Evolutionary conservation across 2,888 invertebrate genomes (phyloP), one percentile per base, ranked within the genome.

Genomic region (Dryococelus australis): DNA sequence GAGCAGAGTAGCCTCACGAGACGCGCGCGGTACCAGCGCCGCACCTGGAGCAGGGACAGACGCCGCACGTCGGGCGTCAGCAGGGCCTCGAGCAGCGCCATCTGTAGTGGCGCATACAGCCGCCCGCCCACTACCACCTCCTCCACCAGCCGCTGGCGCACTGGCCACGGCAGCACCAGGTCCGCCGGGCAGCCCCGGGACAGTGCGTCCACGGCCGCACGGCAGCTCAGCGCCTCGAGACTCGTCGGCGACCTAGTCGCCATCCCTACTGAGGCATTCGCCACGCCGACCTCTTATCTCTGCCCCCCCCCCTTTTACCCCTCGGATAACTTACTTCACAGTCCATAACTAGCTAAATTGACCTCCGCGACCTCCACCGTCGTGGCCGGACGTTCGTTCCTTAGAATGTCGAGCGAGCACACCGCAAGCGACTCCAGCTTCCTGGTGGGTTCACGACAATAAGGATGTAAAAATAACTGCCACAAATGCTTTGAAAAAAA

Each of bases 81-180:
- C 16, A 89, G 86, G 8, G 87, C 81, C 86, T 89, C 89, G 26
- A 89, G 86, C 16, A 89, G 86, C 53, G 47, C 51, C 35, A 89
- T 84, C 78, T 89, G 88, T 24, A 87, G 43, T 10, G 88, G 88
- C 81, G 88, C 88, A 87, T 89, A 88, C 51, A 89, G n/a, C 16
- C 89, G 88, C 20, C 89, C 89, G 27, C 87, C 85, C 26, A 81
- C 35, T 13, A 89, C 86, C 16, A 88, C 84, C 80, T 87, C 86
- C 28, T 89, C 88, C 16, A 89, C n/a, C 43, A 89, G 87, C 20
- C 86, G 53, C 86, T 89, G 89, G 16, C 89, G 87, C 20, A 89
- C 80, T 16, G 79, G 53, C 87, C 88, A 87, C 13, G 89, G 89
- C n/a, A 89, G 65, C 20, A 47, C 20, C 35, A 13, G 26, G n/a